These are phyloP conservation scores for Uromys caudimaculatus DNA, from an alignment of 2,797 vertebrate species.

Conservation along the genomic window DNA sequence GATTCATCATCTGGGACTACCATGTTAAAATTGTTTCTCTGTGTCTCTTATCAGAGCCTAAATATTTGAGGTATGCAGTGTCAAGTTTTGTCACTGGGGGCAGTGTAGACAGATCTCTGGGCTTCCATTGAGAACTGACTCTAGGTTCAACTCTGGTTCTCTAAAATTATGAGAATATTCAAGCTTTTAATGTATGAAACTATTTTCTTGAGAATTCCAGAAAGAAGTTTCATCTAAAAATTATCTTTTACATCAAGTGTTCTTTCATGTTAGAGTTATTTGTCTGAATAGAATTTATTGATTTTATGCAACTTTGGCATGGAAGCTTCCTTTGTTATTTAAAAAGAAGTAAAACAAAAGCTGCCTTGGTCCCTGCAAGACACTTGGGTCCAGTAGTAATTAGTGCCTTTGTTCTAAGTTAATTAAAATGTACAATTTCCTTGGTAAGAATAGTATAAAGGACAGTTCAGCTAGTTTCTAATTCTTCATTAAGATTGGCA, in stretches of 20 bases:
- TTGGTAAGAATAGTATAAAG: background rate
- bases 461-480: conserved; percentile 13
- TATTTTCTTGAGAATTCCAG: background rate
- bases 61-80: background rate
- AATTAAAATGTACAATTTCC: conserved; percentile 64
- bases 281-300: background rate
- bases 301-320: conserved; percentile 20
- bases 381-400: conserved; percentile 53
- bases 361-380: background rate
- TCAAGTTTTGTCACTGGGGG: background rate
- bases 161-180: background rate
- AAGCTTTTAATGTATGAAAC: background rate
- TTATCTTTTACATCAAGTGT: background rate
- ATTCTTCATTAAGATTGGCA: conserved; percentile 37
- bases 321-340: background rate
- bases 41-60: accelerated
- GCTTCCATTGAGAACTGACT: background rate
- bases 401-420: conserved; percentile 59
- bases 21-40: background rate
- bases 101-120: too few relatives aligned
- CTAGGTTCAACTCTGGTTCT: background rate
- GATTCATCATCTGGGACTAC: background rate
- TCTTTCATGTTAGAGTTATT: conserved; percentile 24
- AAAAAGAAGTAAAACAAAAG: conserved; percentile 55
- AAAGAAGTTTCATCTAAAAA: background rate